Conservation (phyloP, 2,113 vertebrate genomes). For the Carassius auratus region DNA sequence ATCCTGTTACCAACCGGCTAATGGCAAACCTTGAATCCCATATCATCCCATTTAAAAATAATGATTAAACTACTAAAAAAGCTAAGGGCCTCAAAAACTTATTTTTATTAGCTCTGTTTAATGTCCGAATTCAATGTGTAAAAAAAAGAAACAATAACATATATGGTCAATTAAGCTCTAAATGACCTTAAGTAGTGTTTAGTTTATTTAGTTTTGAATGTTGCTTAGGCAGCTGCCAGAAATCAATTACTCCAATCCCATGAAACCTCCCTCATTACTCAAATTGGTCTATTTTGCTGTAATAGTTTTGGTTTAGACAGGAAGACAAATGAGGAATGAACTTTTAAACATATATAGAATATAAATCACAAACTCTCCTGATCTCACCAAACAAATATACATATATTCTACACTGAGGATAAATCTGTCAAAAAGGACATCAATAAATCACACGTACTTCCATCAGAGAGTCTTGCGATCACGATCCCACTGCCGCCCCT, state of each 20-base stretch:
- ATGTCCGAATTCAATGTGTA: not conserved
- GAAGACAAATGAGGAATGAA: not conserved
- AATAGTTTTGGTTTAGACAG: constrained; percentile 13
- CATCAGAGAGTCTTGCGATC: constrained; percentile 84
- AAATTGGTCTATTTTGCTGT: not conserved
- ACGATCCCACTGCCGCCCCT: constrained; percentile 94
- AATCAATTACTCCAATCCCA: constrained; percentile 4
- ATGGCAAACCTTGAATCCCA: not conserved
- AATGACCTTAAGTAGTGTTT: constrained; percentile 18
- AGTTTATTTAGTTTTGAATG: not conserved
- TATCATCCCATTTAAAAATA: not conserved
- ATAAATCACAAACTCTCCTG: not conserved
- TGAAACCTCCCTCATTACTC: not conserved
- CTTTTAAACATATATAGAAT: not conserved
- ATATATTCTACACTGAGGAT: not conserved
- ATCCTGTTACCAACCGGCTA: not conserved
- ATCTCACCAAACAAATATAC: not conserved
- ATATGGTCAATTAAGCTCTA: not conserved
- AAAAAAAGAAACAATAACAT: not conserved
- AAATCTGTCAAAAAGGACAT: not conserved
- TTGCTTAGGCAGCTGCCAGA: constrained; percentile 34
- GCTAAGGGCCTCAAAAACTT: not conserved
- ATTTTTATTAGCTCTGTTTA: not conserved
- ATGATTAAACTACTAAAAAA: not conserved
- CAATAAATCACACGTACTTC: constrained; percentile 80